Evolutionary conservation across 2,113 vertebrate species (phyloP), one percentile per base, ranked within the genome.

Genomic region (Lophura nycthemera): DNA sequence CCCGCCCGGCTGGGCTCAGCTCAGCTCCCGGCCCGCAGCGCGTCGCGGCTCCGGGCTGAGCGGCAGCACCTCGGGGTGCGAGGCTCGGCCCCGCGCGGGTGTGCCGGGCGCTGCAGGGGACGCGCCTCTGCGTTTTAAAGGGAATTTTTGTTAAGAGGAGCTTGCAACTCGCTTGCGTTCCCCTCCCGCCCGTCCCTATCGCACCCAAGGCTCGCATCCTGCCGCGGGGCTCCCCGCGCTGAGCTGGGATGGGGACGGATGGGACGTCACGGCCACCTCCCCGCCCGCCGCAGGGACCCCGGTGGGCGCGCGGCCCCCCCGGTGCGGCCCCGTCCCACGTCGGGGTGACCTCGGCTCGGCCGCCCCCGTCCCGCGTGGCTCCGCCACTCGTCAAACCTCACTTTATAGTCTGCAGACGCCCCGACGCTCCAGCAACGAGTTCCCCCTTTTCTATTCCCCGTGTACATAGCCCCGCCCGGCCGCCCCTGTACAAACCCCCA

Each of bases 401-500:
- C 97, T 98, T 97, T 97, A 43, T 97, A 97, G 86, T 95, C 96
- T 79, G 97, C 97, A 93, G 95, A 91, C 16, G 57, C 97, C 95
- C 89, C 96, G 57, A 95, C 12, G 93, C 95, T 87, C 88, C 92
- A 45, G 90, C 91, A 73, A 95, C 6, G 79, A 95, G 94, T 87
- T 90, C 89, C 95, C 90, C 98, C 97, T 98, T 98, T 98, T 98
- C 97, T 98, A 98, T 77, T 96, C 96, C 96, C 8, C 1, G 69
- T 97, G 98, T 98, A 98, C 89, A 98, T 95, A 97, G 97, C 75
- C 95, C 83, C 85, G 50, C 50, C 50, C 50, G 50, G 50, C 47
- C 42, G 27, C 73, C 88, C 88, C 92, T 92, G 96, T 96, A 96
- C 95, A 96, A 96, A 96, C 89, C 95, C 76, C 32, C 96, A 89